A percentile compares a stretch with the other conserved stretches of the same genome.
Evolutionary conservation across 2,113 vertebrate genomes (phyloP).

Genomic region (Zosterops japonicus): DNA sequence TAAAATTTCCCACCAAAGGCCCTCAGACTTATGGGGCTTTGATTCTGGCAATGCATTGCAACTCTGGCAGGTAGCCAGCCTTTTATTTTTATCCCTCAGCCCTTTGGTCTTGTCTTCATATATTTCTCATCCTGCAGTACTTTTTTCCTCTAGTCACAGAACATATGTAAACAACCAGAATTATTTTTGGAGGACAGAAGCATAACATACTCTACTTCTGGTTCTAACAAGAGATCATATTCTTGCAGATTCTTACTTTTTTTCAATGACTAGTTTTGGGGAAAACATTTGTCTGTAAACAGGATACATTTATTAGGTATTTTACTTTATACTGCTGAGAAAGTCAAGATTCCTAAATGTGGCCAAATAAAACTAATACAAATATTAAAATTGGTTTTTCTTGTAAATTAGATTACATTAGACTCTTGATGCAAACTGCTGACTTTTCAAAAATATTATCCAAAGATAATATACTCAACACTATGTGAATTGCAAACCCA

Average conservation of each 20-base stretch:
- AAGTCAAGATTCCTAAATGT: not conserved
- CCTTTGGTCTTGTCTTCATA: constrained; percentile 2
- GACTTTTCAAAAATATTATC: not conserved
- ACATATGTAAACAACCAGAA: constrained; percentile 16
- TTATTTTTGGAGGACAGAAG: constrained; percentile 32
- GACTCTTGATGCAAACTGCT: not conserved
- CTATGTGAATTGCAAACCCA: not conserved
- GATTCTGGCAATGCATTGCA: not conserved
- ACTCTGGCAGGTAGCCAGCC: not conserved
- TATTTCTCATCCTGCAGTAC: not conserved
- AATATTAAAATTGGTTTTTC: not conserved
- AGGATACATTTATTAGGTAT: not conserved
- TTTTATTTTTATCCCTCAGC: constrained; percentile 16
- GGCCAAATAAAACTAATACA: not conserved
- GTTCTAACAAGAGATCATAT: not conserved
- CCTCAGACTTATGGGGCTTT: not conserved
- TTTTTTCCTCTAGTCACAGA: not conserved
- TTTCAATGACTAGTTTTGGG: not conserved
- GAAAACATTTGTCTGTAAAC: not conserved
- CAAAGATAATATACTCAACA: not conserved
- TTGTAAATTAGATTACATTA: not conserved
- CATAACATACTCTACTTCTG: not conserved
- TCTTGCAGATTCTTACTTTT: not conserved
- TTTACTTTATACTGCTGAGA: not conserved
- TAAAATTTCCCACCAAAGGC: constrained; percentile 15